These are phyloP conservation scores for Eugnorisma glareosa DNA, from an alignment of 2,888 invertebrate species.

Conservation along the genomic window DNA sequence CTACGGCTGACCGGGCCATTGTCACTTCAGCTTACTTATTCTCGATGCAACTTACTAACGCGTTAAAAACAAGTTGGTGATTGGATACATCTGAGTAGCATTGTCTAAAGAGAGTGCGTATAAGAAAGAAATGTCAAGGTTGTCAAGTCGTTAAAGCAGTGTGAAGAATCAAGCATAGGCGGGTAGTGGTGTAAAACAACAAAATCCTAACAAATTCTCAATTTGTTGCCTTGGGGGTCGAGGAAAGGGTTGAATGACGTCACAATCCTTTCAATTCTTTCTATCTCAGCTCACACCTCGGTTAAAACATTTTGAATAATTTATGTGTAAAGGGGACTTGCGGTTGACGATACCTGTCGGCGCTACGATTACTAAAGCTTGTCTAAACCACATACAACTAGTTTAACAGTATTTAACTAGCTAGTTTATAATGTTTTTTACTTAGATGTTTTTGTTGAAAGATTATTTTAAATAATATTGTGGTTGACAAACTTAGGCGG, in stretches of 20 bases:
- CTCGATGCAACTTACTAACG: too few species aligned
- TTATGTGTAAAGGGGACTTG: constrained; percentile 29
- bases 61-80: too few species aligned
- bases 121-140: not conserved
- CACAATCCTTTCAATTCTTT: constrained; percentile 17
- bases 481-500: not conserved
- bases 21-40: too few species aligned
- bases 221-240: not conserved
- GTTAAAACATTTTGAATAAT: constrained; percentile 52
- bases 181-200: not conserved
- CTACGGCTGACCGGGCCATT: too few species aligned
- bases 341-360: constrained; percentile 29
- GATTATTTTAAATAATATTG: not conserved
- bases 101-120: too few species aligned
- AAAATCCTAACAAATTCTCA: not conserved
- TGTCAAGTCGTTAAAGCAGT: not conserved
- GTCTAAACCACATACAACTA: constrained; percentile 21
- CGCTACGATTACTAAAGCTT: constrained; percentile 16
- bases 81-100: too few species aligned
- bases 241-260: constrained; percentile 47
- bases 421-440: not conserved
- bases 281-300: constrained; percentile 31
- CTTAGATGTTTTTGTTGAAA: not conserved
- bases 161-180: not conserved
- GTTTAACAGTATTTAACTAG: constrained; percentile 11